Evolutionary conservation across 2,113 vertebrate species (phyloP).

Genomic region (Microtus richardsoni): DNA sequence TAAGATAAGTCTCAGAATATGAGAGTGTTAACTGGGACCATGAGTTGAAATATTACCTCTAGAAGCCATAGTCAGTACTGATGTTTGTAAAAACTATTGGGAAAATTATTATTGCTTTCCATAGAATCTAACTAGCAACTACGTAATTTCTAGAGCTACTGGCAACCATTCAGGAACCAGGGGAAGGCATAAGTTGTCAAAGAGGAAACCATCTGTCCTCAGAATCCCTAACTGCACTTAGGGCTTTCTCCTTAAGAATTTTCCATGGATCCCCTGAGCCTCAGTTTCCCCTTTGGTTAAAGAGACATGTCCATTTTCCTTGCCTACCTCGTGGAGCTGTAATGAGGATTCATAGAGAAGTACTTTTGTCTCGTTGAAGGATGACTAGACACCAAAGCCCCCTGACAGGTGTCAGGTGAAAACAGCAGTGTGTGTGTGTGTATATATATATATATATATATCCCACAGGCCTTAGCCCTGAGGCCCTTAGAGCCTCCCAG

Average conservation of each 20-base stretch:
- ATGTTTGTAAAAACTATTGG: background rate
- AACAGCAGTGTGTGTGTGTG: rapidly evolving
- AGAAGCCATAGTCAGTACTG: background rate
- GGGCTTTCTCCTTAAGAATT: background rate
- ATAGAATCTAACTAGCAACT: background rate
- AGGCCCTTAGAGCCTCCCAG: background rate
- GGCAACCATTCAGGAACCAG: background rate
- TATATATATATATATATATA: rapidly evolving
- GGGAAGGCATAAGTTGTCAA: background rate
- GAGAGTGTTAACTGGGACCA: no score
- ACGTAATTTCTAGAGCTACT: background rate
- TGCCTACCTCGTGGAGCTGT: conserved; percentile 64
- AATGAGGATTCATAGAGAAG: conserved; percentile 6
- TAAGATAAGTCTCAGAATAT: no score
- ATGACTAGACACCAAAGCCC: background rate
- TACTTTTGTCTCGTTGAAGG: background rate
- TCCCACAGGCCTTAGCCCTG: background rate
- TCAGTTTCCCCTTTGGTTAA: background rate
- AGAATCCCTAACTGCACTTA: background rate
- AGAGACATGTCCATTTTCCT: background rate
- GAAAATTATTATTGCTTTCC: background rate
- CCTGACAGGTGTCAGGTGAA: background rate
- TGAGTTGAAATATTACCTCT: background rate
- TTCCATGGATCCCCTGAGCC: background rate
- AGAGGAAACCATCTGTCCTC: background rate